A percentile compares a stretch with the other conserved stretches of the same genome.
phyloP scores from a whole-genome alignment of 2,888 invertebrate genomes.

The Ferrisia virgata region DNA sequence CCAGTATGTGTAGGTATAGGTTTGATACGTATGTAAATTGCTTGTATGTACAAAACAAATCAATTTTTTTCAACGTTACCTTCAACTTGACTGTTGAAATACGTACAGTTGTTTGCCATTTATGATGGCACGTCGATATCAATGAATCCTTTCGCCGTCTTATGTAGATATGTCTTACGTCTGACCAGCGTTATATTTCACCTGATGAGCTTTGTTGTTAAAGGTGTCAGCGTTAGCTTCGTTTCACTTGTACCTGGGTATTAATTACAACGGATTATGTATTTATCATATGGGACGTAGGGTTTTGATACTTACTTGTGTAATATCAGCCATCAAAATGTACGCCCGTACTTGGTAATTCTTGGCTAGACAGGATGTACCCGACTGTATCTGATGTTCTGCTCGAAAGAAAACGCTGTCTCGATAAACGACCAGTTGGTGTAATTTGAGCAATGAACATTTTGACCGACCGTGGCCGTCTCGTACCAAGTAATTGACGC shows the following conservation, averaged over 20 bases:
- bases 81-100: slow-evolving; percentile 13
- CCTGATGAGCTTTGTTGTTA: neutral
- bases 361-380: neutral
- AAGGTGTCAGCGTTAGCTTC: neutral
- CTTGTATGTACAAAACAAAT: neutral
- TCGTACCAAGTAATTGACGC: neutral
- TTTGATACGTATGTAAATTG: neutral
- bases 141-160: neutral
- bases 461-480: neutral
- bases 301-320: neutral
- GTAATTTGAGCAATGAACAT: neutral
- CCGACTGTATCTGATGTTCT: neutral
- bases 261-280: neutral
- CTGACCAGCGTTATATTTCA: neutral
- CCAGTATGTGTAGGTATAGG: neutral
- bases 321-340: neutral
- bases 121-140: neutral
- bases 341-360: too few relatives aligned
- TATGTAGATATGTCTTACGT: too few relatives aligned
- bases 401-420: neutral
- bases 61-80: slow-evolving; percentile 1
- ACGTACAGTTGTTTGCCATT: neutral
- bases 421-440: neutral
- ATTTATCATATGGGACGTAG: neutral
- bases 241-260: neutral